Evolutionary conservation across 2,797 vertebrate genomes (phyloP).

Genomic region (Sebastes matsubarae): DNA sequence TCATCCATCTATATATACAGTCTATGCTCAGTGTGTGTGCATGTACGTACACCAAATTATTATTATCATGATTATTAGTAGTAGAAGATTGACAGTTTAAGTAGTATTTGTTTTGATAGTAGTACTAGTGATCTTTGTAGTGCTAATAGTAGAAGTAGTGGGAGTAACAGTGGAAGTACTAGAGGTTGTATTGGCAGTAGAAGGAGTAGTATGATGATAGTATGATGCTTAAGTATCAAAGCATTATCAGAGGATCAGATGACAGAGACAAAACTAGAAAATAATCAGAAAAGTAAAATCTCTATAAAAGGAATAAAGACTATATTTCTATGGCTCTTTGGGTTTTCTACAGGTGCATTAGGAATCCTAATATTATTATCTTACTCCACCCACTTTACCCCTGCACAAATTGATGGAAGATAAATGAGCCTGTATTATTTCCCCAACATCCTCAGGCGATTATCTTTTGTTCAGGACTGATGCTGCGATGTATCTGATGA

Average conservation of each 20-base stretch:
- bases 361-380: neutral
- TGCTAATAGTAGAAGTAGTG: too few species aligned
- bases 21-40: too few species aligned
- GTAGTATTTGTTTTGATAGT: too few species aligned
- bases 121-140: too few species aligned
- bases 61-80: too few species aligned
- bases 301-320: neutral
- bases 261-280: neutral
- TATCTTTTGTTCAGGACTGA: too few species aligned
- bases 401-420: neutral
- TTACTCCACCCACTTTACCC: neutral
- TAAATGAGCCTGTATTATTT: neutral
- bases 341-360: neutral
- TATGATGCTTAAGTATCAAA: neutral
- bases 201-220: too few species aligned
- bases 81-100: too few species aligned
- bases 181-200: too few species aligned
- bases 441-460: neutral
- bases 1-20: too few species aligned
- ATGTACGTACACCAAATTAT: too few species aligned
- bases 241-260: neutral
- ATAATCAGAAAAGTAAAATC: neutral
- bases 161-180: too few species aligned
- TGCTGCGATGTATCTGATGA: neutral
- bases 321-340: neutral